phyloP scores from a whole-genome alignment of 2,888 invertebrate genomes.

The Agonopterix alstromeriana region DNA sequence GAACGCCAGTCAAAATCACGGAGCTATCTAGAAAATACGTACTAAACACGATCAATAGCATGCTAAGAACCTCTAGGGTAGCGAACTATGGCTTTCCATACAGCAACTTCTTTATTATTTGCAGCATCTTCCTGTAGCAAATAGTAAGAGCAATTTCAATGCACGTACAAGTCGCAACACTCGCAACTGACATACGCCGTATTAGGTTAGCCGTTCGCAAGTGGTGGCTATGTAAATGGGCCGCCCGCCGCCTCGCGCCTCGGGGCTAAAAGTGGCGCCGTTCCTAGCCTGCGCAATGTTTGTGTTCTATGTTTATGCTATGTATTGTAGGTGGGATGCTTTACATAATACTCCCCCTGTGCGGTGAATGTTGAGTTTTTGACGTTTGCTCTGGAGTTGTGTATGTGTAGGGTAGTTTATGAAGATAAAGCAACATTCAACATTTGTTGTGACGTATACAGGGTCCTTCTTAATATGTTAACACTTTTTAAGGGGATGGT shows the following conservation, averaged over 20 bases:
- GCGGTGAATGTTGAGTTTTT: conserved; percentile 4
- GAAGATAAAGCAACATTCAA: background rate
- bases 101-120: too few species aligned
- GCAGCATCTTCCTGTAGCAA: too few species aligned
- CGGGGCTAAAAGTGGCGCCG: conserved; percentile 9
- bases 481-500: too few species aligned
- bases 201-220: conserved; percentile 44
- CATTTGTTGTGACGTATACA: too few species aligned
- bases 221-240: conserved; percentile 53
- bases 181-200: conserved; percentile 41
- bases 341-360: conserved; percentile 23
- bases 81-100: too few species aligned
- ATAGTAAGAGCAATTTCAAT: conserved; percentile 28
- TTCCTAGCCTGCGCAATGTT: conserved; percentile 24
- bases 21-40: too few species aligned
- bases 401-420: background rate
- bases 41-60: too few species aligned
- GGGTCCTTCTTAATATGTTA: too few species aligned
- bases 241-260: conserved; percentile 8
- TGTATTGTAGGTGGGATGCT: conserved; percentile 26
- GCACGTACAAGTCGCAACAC: conserved; percentile 26
- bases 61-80: too few species aligned
- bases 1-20: too few species aligned
- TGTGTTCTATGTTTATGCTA: conserved; percentile 51
- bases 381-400: background rate